Conservation (phyloP, 2,888 invertebrate species). For the Drosophila robusta region DNA sequence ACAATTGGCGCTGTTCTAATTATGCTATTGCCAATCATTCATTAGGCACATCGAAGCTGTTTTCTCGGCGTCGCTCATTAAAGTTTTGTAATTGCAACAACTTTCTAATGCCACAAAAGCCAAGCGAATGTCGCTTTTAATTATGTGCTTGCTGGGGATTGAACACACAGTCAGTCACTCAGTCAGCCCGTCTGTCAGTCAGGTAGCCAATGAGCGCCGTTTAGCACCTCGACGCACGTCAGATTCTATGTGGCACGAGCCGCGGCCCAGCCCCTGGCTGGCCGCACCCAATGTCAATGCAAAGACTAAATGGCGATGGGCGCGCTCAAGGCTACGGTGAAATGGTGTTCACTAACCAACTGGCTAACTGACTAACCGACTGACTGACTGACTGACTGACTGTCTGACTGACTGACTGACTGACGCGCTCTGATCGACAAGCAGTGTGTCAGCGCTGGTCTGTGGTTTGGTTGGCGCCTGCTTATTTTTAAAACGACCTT, state of each 20-base stretch:
- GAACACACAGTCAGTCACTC: slow-evolving; percentile 13
- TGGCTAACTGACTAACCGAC: slow-evolving; percentile 19
- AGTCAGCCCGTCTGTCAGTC: slow-evolving; percentile 1
- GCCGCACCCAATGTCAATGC: slow-evolving; percentile 73
- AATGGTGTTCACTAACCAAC: slow-evolving; percentile 45
- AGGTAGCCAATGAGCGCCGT: slow-evolving; percentile 47
- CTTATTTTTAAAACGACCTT: slow-evolving; percentile 78
- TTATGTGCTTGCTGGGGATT: slow-evolving; percentile 63
- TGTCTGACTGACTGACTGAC: slow-evolving; percentile 24
- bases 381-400: slow-evolving; percentile 18
- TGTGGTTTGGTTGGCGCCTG: slow-evolving; percentile 34
- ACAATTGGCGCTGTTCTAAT: slow-evolving; percentile 60
- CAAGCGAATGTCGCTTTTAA: slow-evolving; percentile 74
- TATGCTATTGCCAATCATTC: slow-evolving; percentile 73
- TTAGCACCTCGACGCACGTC: slow-evolving; percentile 77
- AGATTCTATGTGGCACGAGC: slow-evolving; percentile 48
- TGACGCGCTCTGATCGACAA: slow-evolving; percentile 60
- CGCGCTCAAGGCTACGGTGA: slow-evolving; percentile 69
- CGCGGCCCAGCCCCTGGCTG: slow-evolving; percentile 43
- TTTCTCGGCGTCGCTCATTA: slow-evolving; percentile 54
- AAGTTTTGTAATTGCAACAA: slow-evolving; percentile 74
- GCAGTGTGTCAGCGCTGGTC: slow-evolving; percentile 37
- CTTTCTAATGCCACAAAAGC: slow-evolving; percentile 71
- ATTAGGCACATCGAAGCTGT: slow-evolving; percentile 59
- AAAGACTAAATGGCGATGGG: slow-evolving; percentile 62